Conservation (phyloP, 2,113 vertebrate genomes). For the Gallinago undulata region DNA sequence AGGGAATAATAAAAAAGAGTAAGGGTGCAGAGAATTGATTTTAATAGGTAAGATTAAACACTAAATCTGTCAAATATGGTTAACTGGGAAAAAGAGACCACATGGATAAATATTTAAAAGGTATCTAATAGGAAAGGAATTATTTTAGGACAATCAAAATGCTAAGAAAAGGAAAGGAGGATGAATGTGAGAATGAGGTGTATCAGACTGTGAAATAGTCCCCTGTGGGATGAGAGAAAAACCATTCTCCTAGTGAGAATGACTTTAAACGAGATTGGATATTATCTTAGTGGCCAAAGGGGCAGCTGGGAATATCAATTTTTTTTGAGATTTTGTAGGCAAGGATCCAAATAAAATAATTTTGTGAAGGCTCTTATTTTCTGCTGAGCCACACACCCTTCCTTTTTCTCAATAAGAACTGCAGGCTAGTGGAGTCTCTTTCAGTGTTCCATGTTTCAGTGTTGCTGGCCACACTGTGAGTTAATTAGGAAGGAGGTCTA, state of each 20-base stretch:
- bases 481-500: neutral
- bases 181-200: neutral
- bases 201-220: constrained; percentile 16
- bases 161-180: neutral
- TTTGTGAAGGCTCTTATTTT: neutral
- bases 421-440: neutral
- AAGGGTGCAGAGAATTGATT: neutral
- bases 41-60: constrained; percentile 2
- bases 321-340: neutral
- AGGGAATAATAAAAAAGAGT: neutral
- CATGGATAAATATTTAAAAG: neutral
- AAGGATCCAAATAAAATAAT: neutral
- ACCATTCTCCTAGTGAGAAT: neutral
- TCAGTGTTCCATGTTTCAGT: neutral
- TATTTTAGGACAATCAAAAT: neutral
- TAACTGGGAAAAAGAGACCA: neutral
- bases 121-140: neutral
- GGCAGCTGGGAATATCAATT: neutral
- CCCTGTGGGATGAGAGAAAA: neutral
- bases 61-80: neutral
- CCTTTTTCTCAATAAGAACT: neutral
- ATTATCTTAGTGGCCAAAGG: neutral
- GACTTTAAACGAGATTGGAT: neutral
- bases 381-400: neutral
- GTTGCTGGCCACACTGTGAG: neutral